Conservation (phyloP, 2,113 vertebrate species). For the Callorhinus ursinus region DNA sequence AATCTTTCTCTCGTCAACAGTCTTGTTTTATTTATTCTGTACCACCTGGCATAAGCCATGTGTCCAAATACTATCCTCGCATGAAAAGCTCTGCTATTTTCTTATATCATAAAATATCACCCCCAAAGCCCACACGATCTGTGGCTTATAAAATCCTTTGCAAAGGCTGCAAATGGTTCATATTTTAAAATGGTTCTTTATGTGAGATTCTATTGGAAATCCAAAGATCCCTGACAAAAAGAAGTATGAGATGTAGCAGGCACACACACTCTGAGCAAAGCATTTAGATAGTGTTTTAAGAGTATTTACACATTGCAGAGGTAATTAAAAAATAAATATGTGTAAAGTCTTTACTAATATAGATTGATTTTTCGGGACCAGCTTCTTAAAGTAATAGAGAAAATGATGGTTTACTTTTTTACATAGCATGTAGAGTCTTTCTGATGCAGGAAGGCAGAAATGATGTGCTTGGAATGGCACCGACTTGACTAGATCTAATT, state of each 20-base stretch:
- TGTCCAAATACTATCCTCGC: not conserved
- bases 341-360: not conserved
- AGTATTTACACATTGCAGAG: slow-evolving; percentile 52
- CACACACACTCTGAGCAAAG: not conserved
- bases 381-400: slow-evolving; percentile 18
- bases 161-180: not conserved
- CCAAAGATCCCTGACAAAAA: not conserved
- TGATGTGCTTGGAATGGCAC: not conserved
- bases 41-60: not conserved
- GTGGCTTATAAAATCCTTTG: not conserved
- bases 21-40: slow-evolving; percentile 6
- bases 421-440: not conserved
- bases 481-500: slow-evolving; percentile 34
- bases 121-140: not conserved
- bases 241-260: not conserved
- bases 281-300: slow-evolving; percentile 26
- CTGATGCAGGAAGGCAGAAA: not conserved
- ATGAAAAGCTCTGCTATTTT: slow-evolving; percentile 33
- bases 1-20: not conserved
- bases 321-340: slow-evolving; percentile 50
- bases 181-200: slow-evolving; percentile 55
- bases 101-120: slow-evolving; percentile 17
- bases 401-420: not conserved
- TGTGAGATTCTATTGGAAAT: slow-evolving; percentile 33
- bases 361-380: slow-evolving; percentile 31